These are phyloP conservation scores for Pantelozetes paolii DNA, from an alignment of 2,888 invertebrate species.

Conservation along the genomic window DNA sequence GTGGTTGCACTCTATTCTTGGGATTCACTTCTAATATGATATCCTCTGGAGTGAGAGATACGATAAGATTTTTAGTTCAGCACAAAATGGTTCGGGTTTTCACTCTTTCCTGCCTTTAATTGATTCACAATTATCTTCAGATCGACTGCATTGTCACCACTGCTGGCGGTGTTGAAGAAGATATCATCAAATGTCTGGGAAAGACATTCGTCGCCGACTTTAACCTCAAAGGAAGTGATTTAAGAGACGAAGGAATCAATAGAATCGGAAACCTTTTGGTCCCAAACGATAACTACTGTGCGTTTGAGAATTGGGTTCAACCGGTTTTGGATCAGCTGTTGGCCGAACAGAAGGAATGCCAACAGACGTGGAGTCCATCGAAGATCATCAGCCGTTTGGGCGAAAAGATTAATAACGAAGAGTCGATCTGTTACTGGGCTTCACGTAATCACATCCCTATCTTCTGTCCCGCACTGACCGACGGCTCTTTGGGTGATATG, in stretches of 20 bases:
- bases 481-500: constrained; percentile 97
- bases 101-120: background rate
- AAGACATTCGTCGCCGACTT: constrained; percentile 92
- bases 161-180: constrained; percentile 97
- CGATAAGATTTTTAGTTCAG: constrained; percentile 77
- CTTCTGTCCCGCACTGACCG: constrained; percentile 94
- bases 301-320: constrained; percentile 95
- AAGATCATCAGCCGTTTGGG: constrained; percentile 78
- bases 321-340: constrained; percentile 88
- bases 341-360: constrained; percentile 64
- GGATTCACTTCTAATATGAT: constrained; percentile 97
- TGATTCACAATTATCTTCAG: constrained; percentile 51
- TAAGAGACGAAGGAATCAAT: constrained; percentile 67
- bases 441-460: constrained; percentile 94
- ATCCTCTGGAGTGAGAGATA: constrained; percentile 88
- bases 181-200: constrained; percentile 95
- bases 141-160: constrained; percentile 95
- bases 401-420: constrained; percentile 78
- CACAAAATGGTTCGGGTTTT: constrained; percentile 65
- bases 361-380: constrained; percentile 79
- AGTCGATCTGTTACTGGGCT: constrained; percentile 96
- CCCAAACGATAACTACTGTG: constrained; percentile 96
- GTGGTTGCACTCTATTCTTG: constrained; percentile 84
- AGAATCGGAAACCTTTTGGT: constrained; percentile 88
- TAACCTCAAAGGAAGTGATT: constrained; percentile 67